A percentile compares a stretch with the other conserved stretches of the same genome.
Evolutionary conservation across 2,888 invertebrate genomes (phyloP).

Genomic region (Leucania comma): DNA sequence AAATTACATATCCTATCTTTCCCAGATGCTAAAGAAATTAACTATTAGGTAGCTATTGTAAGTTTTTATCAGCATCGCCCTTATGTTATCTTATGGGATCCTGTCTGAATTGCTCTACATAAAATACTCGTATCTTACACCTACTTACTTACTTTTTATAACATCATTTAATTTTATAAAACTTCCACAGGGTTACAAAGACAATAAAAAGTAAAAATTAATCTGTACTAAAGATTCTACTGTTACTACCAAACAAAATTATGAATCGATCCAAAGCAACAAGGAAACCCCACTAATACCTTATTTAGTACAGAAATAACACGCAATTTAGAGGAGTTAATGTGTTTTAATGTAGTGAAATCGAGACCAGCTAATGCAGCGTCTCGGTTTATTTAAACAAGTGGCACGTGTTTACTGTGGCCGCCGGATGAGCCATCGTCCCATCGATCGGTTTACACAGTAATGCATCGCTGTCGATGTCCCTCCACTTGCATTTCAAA

Average conservation of each 20-base stretch:
- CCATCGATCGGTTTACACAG: conserved; percentile 87
- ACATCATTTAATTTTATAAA: too few relatives aligned
- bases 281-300: conserved; percentile 67
- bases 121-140: too few relatives aligned
- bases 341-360: conserved; percentile 90
- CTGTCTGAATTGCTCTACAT: not conserved
- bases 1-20: not conserved
- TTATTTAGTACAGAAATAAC: conserved; percentile 84
- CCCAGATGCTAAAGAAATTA: not conserved
- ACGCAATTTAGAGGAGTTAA: conserved; percentile 86
- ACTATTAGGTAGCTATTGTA: not conserved
- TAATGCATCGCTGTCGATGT: conserved; percentile 87
- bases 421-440: conserved; percentile 85
- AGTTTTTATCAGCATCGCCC: not conserved
- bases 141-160: too few relatives aligned
- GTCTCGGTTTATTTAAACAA: conserved; percentile 89
- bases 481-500: conserved; percentile 77
- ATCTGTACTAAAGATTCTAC: not conserved
- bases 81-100: too few relatives aligned
- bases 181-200: not conserved
- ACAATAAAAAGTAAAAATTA: not conserved
- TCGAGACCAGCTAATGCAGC: conserved; percentile 89
- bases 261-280: conserved; percentile 46
- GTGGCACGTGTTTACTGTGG: conserved; percentile 89
- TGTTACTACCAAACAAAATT: conserved; percentile 6